Evolutionary conservation across 37 sponge, comb jelly and placozoan genomes (phyloP), one percentile per base, ranked within the genome.

Genomic region (Corticium candelabrum): DNA sequence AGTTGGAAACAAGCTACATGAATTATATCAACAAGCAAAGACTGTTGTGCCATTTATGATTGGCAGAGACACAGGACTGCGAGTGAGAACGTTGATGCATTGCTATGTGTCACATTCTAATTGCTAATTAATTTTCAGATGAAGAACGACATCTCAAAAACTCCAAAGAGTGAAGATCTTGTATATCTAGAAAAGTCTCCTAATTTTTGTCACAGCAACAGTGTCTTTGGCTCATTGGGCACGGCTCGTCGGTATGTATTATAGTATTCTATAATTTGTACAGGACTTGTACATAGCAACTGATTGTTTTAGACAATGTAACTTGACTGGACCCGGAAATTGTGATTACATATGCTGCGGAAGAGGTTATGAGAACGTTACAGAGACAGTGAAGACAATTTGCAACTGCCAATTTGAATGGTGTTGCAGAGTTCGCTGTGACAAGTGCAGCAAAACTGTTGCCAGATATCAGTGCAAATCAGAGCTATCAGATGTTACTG

Each of bases 381-480:
- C 5, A 29, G 5, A 15, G 5, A 32, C 21, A 4, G 29, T n/a
- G n/a, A 70, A 70, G 5, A 29, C 5, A 15, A n/a, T n/a, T 7
- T 70, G 73, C 73, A 70, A 15, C 35, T 70, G 73, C 73, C 33
- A 15, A 4, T 70, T 70, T 32, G 73, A 35, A 70, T 70, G 73
- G 73, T 70, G 73, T 32, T 70, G 73, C 73, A 4, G 73, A 4
- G 73, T 70, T 4, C 7, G 21, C 5, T 70, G 73, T 32, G 21
- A n/a, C n/a, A 7, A 15, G n/a, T 70, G 73, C 73, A 4, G 34
- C 73, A 32, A 50, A 50, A 50, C 62, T n/a, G n/a, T n/a, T n/a
- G n/a, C n/a, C n/a, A n/a, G n/a, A n/a, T n/a, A n/a, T n/a, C n/a
- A n/a, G n/a, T n/a, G n/a, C n/a, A n/a, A n/a, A n/a, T n/a, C n/a